Evolutionary conservation across 2,888 invertebrate species (phyloP), one percentile per base, ranked within the genome.

Genomic region (Muscina levida): DNA sequence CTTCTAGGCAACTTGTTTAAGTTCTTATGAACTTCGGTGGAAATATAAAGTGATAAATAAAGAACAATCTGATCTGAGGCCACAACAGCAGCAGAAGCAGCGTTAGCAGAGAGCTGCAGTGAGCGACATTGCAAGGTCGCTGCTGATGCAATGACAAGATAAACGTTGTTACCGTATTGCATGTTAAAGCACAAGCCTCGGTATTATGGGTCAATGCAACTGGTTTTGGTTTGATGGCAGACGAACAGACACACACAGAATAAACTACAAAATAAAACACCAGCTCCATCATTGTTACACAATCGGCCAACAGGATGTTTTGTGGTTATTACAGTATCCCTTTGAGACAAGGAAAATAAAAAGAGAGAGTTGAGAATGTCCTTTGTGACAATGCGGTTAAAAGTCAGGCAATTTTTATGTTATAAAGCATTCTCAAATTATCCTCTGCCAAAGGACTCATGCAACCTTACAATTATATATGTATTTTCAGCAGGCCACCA

Each of bases 121-220:
- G 46, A 77, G 31, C 71, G 59, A 72, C 81, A 82, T 83, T 82
- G 83, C 85, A 84, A 82, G 82, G 79, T 83, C 86, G 84, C 84
- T 75, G 3, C 85, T 62, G 73, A 70, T 44, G 42, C 37, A 53
- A 37, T 19, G 31, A 8, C 3, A 31, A 31, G 31, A 31, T 31
- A 31, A 31, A 31, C 31, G 31, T 5, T 31, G 31, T 31, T 31
- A 31, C 44, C 11, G 22, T 39, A 56, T 46, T 15, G 57, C 24
- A 53, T 65, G 11, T 84, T 81, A 78, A 5, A 31, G 82, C 83
- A 83, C 83, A 84, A 87, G 83, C 82, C 83, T 82, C 84, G 83
- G 84, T 83, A 82, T 71, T 74, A 72, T 15, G 37, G 44, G 15
- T 15, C 5, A 57, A 37, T 15, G 37, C 13, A 53, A 53, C 53